Base-by-base conservation (phyloP, 30 jellyfish, hydroid and myxozoan species). In the Calvadosia cruxmelitensis region DNA sequence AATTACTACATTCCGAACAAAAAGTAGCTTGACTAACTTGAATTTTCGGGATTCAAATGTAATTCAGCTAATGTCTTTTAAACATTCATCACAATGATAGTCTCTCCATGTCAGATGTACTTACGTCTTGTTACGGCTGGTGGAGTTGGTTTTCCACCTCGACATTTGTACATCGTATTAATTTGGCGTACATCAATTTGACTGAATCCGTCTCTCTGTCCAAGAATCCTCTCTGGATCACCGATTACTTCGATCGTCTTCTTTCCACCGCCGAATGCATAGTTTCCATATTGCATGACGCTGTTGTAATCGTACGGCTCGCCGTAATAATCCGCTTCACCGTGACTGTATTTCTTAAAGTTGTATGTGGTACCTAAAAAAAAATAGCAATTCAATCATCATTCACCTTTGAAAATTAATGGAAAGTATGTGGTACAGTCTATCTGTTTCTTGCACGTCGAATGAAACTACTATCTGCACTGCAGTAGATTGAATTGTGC, bases 181-280 rank as follows among this genome's bases (percentile, higher is more conserved):
- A 79, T 64, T 32, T 79, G 92, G 50, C 67, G 62, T 31, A 77
- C 81, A 64, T 79, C 84, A 30, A 68, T 79, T 13, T 77, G 92
- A 70, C 92, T 70, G 82, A 79, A 79, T 13, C 83, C 83, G 64
- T 79, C 92, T 16, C 92, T 51, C 57, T 79, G 92, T 33, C 92
- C 92, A 2, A 79, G 70, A 50, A 79, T 29, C 25, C 70, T 70
- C 24, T 79, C 5, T 30, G 61, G 57, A 25, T 79, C 92, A 16
- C 73, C 51, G n/a, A 34, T 28, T 1, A 81, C 92, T 50, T 79
- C 65, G 28, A 79, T 49, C 0, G 92, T 79, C 69, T 5, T 79
- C 76, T 64, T 53, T 51, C 52, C 64, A 15, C 63, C 65, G 79
- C 92, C 71, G 79, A 79, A 79, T 0, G 78, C 83, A 80, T 81